A percentile compares a stretch with the other conserved stretches of the same genome.
These are phyloP conservation scores for Carcharodon carcharias DNA, from an alignment of 2,797 vertebrate species.

Conservation along the genomic window DNA sequence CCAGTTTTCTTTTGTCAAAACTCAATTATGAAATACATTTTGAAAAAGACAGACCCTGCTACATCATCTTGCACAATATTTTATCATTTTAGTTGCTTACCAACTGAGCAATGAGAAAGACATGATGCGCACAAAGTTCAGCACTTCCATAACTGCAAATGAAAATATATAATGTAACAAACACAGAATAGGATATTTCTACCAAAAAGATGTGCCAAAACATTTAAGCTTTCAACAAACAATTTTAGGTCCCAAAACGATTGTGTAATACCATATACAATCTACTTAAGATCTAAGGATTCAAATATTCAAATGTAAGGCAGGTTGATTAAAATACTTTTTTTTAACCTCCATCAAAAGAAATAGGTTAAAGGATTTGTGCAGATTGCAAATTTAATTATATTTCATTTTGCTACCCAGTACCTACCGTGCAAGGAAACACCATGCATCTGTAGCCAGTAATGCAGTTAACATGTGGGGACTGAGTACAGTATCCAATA, in stretches of 20 bases:
- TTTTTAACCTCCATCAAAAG: no score
- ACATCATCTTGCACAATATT: neutral
- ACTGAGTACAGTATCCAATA: conserved; percentile 70
- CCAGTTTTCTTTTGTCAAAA: neutral
- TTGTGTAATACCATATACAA: neutral
- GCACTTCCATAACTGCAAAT: conserved; percentile 75
- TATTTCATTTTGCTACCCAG: neutral
- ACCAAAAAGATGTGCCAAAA: neutral
- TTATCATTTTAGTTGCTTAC: conserved; percentile 58
- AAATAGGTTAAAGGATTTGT: neutral
- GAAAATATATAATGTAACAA: neutral
- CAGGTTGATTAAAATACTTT: neutral
- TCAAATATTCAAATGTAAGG: neutral
- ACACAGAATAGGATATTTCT: neutral
- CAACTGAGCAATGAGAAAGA: conserved; percentile 70
- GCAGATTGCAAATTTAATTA: neutral
- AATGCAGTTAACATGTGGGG: conserved; percentile 69
- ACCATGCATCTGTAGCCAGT: conserved; percentile 82
- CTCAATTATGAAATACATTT: neutral
- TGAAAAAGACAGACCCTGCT: neutral
- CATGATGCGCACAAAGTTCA: conserved; percentile 84
- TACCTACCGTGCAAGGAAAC: conserved; percentile 78
- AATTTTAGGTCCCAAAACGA: neutral
- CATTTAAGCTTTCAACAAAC: neutral
- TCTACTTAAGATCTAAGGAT: neutral